Evolutionary conservation across 2,113 vertebrate genomes (phyloP), one percentile per base, ranked within the genome.

Genomic region (Miniopterus natalensis): DNA sequence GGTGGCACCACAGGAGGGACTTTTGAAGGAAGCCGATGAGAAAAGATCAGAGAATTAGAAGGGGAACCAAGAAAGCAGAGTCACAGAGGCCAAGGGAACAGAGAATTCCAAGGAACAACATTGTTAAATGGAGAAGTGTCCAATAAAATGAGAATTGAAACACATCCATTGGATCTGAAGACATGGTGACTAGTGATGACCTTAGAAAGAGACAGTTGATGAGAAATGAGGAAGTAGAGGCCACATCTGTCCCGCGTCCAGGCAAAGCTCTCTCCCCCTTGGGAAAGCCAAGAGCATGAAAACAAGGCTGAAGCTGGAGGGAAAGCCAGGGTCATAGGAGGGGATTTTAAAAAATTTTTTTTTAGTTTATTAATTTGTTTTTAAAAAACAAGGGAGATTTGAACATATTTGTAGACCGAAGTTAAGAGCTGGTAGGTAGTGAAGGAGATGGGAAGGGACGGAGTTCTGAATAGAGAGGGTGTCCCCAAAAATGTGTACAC

Each of bases 211-310:
- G 40, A 47, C n/a, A 18, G 8, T 5, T 51, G 78, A 49, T 85
- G 70, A 66, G 73, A 85, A 85, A 83, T 63, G 63, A 88, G 93
- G 86, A 96, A 92, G 81, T 66, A 9, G 61, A 65, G 71, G 65
- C 6, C 29, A 5, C n/a, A 4, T 40, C 55, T 27, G 4, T 8
- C 73, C 31, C 25, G 75, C 12, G 85, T 73, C 47, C 61, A 49
- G 77, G 40, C 47, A 75, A 73, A 88, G 1, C 10, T 66, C 31
- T 29, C 55, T 78, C 63, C 14, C 40, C 88, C 57, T 75, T 51
- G 42, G 45, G 83, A 93, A 78, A 95, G 49, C 11, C 36, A 63
- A 73, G 78, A 74, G 27, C 53, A 27, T 27, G 2, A 47, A 84
- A 75, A 42, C 31, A 94, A 80, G 79, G 66, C 49, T 31, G 36